These are phyloP conservation scores for Syrista parreyssii DNA, from an alignment of 2,888 invertebrate species.

Conservation along the genomic window DNA sequence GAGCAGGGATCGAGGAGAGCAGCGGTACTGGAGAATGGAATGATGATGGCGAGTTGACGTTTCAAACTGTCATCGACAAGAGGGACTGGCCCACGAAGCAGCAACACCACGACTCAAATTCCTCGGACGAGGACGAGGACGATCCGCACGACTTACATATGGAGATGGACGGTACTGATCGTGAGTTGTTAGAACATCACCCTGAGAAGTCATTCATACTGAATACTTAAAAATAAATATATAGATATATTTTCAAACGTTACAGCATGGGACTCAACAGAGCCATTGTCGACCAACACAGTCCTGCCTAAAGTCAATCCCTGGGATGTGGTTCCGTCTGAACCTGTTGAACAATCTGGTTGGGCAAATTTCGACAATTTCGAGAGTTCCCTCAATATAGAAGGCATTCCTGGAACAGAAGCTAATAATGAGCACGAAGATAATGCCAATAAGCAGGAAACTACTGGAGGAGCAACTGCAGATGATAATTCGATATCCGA, in stretches of 20 bases:
- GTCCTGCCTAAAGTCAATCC: constrained; percentile 49
- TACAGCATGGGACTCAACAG: constrained; percentile 51
- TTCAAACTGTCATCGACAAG: constrained; percentile 68
- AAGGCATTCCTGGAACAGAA: constrained; percentile 27
- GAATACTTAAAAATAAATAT: not conserved
- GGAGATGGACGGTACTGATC: constrained; percentile 66
- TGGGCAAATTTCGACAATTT: constrained; percentile 63
- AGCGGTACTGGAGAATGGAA: constrained; percentile 62
- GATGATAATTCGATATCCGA: constrained; percentile 5
- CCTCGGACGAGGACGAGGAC: constrained; percentile 68
- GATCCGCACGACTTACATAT: constrained; percentile 61
- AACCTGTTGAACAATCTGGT: constrained; percentile 51
- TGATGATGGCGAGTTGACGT: constrained; percentile 67
- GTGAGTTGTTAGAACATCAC: constrained; percentile 56
- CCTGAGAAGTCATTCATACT: not conserved
- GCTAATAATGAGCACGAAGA: constrained; percentile 28
- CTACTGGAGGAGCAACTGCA: too few relatives aligned
- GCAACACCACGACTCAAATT: constrained; percentile 58
- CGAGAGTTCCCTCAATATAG: constrained; percentile 45
- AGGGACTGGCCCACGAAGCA: constrained; percentile 59
- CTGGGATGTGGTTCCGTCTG: constrained; percentile 49
- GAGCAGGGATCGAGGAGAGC: constrained; percentile 51
- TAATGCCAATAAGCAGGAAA: constrained; percentile 19
- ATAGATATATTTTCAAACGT: constrained; percentile 3
- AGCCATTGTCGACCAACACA: constrained; percentile 34